These are phyloP conservation scores for Zhengitettix transpicula DNA, from an alignment of 2,888 invertebrate genomes.

Conservation along the genomic window DNA sequence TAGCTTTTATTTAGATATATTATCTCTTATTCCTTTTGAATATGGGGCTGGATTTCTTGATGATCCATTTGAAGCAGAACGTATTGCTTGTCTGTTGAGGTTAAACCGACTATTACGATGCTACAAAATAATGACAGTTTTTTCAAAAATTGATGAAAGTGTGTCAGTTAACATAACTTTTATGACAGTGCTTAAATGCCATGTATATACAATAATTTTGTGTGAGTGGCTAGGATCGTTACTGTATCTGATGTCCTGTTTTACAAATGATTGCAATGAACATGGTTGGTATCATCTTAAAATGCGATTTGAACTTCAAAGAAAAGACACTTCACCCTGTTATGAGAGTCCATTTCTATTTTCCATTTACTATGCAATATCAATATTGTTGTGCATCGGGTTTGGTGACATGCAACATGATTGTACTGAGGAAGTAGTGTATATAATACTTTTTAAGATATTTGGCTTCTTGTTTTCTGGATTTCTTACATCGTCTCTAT, in stretches of 20 bases:
- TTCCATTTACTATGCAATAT: constrained; percentile 31
- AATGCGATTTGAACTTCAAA: constrained; percentile 9
- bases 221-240: constrained; percentile 37
- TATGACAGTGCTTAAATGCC: constrained; percentile 29
- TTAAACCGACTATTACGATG: constrained; percentile 34
- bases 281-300: constrained; percentile 29
- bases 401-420: constrained; percentile 32
- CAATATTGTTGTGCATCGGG: constrained; percentile 29
- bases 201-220: constrained; percentile 28
- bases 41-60: constrained; percentile 18
- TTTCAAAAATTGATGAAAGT: constrained; percentile 29
- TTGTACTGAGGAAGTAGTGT: constrained; percentile 29
- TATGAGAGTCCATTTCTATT: constrained; percentile 23
- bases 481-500: constrained; percentile 34
- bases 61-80: not conserved
- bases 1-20: constrained; percentile 33
- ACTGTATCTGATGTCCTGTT: constrained; percentile 34
- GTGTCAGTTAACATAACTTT: constrained; percentile 15
- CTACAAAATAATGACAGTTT: constrained; percentile 32
- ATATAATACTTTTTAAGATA: constrained; percentile 19
- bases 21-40: constrained; percentile 33
- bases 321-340: constrained; percentile 7
- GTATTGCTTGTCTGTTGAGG: constrained; percentile 27
- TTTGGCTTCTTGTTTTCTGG: constrained; percentile 32
- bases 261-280: constrained; percentile 29